Evolutionary conservation across 2,113 vertebrate species (phyloP).

Genomic region (Scophthalmus maximus): DNA sequence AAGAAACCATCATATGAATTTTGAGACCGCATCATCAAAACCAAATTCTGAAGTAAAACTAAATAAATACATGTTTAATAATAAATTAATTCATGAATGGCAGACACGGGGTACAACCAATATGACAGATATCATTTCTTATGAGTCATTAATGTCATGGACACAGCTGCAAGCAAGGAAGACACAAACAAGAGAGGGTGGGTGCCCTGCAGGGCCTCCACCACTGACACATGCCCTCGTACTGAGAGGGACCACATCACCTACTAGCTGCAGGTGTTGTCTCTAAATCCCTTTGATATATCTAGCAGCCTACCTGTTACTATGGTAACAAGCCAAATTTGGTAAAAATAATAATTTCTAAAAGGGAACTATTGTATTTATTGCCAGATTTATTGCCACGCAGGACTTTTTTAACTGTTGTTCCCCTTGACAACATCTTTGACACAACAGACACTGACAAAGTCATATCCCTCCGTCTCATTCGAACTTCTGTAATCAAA

Average conservation of each 20-base stretch:
- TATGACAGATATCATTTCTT: constrained; percentile 40
- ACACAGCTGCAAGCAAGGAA: constrained; percentile 44
- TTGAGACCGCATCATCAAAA: constrained; percentile 13
- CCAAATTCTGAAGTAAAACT: constrained; percentile 33
- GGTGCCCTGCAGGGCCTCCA: constrained; percentile 30
- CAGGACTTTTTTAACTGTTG: too few relatives aligned
- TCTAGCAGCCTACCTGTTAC: constrained; percentile 3
- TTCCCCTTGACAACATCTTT: too few relatives aligned
- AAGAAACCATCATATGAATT: neutral
- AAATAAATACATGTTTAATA: constrained; percentile 3
- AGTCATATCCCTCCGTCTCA: too few relatives aligned
- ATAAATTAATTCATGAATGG: constrained; percentile 30
- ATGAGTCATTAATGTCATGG: constrained; percentile 39
- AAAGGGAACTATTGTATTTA: too few relatives aligned
- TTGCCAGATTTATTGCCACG: too few relatives aligned
- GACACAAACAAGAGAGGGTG: constrained; percentile 38
- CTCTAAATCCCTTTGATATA: neutral
- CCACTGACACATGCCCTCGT: constrained; percentile 30
- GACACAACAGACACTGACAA: too few relatives aligned
- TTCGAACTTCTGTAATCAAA: neutral
- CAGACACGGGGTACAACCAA: constrained; percentile 32
- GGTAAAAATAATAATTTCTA: neutral
- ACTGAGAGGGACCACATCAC: neutral
- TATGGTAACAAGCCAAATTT: constrained; percentile 12
- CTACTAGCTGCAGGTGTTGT: neutral